phyloP scores from a whole-genome alignment of 1,140 invertebrate genomes.

The Danaus plexippus region DNA sequence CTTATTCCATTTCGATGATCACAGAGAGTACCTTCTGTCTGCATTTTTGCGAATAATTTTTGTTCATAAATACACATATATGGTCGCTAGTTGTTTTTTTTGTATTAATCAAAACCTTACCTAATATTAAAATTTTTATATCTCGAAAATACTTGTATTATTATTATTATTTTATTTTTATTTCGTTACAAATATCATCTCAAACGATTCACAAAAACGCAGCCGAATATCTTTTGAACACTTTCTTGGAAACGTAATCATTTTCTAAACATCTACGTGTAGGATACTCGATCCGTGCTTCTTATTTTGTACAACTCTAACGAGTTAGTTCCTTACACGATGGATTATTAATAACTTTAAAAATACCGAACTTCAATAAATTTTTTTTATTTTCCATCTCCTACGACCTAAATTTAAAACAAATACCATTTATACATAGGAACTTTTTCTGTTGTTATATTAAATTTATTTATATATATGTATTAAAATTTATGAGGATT shows the following conservation, averaged over 20 bases:
- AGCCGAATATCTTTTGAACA: constrained; percentile 46
- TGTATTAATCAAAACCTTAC: constrained; percentile 24
- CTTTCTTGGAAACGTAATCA: constrained; percentile 68
- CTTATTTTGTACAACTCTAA: constrained; percentile 57
- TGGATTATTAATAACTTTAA: constrained; percentile 65
- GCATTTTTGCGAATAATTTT: constrained; percentile 32
- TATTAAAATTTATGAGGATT: constrained; percentile 69
- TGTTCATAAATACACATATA: constrained; percentile 29
- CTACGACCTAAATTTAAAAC: constrained; percentile 71
- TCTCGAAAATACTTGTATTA: constrained; percentile 57
- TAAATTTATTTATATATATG: constrained; percentile 69
- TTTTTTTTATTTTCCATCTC: constrained; percentile 55
- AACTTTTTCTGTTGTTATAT: constrained; percentile 71
- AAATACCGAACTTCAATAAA: constrained; percentile 69
- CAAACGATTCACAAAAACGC: constrained; percentile 28
- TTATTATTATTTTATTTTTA: constrained; percentile 34
- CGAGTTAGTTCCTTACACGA: constrained; percentile 56
- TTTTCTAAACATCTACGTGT: constrained; percentile 60
- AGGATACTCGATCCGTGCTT: constrained; percentile 69
- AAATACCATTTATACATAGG: constrained; percentile 71
- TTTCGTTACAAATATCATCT: constrained; percentile 29
- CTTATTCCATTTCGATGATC: constrained; percentile 65
- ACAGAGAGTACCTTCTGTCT: constrained; percentile 45
- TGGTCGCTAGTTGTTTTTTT: too few species aligned
- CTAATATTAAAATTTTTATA: constrained; percentile 43